Base-by-base conservation (phyloP, 2,888 invertebrate species). In the Napeogenes inachia region DNA sequence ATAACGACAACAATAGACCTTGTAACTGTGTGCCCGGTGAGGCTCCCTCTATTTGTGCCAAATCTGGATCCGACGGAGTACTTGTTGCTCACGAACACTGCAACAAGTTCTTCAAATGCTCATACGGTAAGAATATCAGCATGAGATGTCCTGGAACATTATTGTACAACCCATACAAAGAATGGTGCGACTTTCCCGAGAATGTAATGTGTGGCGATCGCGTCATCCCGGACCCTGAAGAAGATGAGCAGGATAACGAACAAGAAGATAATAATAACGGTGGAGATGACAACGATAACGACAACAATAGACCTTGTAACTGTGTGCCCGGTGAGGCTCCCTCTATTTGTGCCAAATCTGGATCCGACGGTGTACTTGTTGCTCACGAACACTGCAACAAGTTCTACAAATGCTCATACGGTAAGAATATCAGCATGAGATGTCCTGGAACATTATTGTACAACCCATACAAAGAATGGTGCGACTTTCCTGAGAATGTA, bases 321-420 rank as follows among this genome's bases (percentile, higher is more conserved):
- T 54, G 62, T 30, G 59, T 64, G 10, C 64, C 61, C 10, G 64
- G 61, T 33, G 30, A 59, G 47, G 68, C 69, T 0, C 63, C 69
- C 4, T 45, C 38, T 6, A 75, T 78, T 35, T 79, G 79, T 56
- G 71, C 70, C 3, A 66, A 66, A 35, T 67, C 69, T 12, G 71
- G 63, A 2, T 75, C 75, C 2, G 69, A 75, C 21, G 76, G 76
- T 4, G 59, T 70, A 10, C 62, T 79, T 0, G 62, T 79, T 0
- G 79, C 80, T 2, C 73, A 79, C 21, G 75, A 77, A 67, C 71
- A 74, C 60, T 79, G 79, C 63, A 75, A 76, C 61, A 68, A 77
- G 50, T 78, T 75, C 56, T 79, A 78, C 54, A 71, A 66, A 55
- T 78, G 78, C 45, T 59, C 45, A 4, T 30, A 66, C 13, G 71